Conservation (phyloP, 2,113 vertebrate genomes). For the Pipa parva region DNA sequence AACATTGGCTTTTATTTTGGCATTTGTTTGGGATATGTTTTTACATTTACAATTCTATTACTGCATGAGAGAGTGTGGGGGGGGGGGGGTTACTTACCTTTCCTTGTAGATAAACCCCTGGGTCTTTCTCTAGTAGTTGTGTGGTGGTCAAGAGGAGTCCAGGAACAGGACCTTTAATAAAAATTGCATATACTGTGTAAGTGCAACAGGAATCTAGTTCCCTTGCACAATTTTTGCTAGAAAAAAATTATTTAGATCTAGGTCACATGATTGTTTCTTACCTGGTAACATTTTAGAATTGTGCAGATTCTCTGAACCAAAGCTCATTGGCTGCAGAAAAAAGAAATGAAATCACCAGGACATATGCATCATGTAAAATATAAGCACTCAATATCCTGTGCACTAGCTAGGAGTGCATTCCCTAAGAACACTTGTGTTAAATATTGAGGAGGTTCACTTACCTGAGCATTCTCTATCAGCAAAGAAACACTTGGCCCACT, state of each 20-base stretch:
- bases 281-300: conserved; percentile 1
- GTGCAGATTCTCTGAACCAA: conserved; percentile 10
- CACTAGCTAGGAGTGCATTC: too few relatives aligned
- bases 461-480: conserved; percentile 67
- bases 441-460: too few relatives aligned
- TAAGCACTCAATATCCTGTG: too few relatives aligned
- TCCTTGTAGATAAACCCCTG: conserved; percentile 12
- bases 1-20: too few relatives aligned
- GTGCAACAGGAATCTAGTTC: background rate
- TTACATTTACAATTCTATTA: too few relatives aligned
- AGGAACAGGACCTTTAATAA: background rate
- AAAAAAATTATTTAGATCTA: too few relatives aligned
- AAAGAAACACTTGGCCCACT: conserved; percentile 64
- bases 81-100: conserved; percentile 31
- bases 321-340: conserved; percentile 1
- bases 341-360: too few relatives aligned
- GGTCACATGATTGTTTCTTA: background rate
- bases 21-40: too few relatives aligned
- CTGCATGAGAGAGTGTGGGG: too few relatives aligned
- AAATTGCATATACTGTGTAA: background rate
- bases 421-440: too few relatives aligned
- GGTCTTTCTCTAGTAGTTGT: conserved; percentile 11
- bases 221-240: too few relatives aligned
- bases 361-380: too few relatives aligned
- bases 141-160: background rate